phyloP scores from a whole-genome alignment of 1,140 invertebrate genomes.

The Sminthurinus signatus region DNA sequence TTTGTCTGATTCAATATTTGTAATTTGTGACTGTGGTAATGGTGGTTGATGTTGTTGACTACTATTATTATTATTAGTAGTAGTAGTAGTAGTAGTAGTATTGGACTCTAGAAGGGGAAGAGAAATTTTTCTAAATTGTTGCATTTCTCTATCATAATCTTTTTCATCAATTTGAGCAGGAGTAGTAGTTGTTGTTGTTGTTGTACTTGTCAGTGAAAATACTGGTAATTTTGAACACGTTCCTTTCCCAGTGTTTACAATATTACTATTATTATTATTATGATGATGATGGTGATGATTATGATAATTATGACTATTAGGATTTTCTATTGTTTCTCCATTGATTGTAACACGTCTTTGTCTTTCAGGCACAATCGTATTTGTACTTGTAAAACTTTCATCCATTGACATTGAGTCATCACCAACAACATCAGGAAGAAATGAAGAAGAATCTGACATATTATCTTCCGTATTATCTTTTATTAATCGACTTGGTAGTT shows the following conservation, averaged over 20 bases:
- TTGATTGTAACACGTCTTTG: neutral
- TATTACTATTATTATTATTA: too few species aligned
- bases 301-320: too few species aligned
- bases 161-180: neutral
- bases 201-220: too few species aligned
- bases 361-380: neutral
- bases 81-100: too few species aligned
- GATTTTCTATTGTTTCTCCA: neutral
- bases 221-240: too few species aligned
- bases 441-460: neutral
- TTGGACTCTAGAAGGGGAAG: too few species aligned
- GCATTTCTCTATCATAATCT: slow-evolving; percentile 3
- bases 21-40: neutral
- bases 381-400: neutral
- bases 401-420: slow-evolving; percentile 1
- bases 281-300: too few species aligned
- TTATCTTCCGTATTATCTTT: too few species aligned
- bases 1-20: slow-evolving; percentile 13
- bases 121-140: slow-evolving; percentile 5
- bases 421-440: neutral
- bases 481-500: neutral
- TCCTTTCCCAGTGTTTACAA: too few species aligned
- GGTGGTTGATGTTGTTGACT: neutral
- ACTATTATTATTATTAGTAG: too few species aligned
- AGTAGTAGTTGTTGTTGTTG: too few species aligned